Evolutionary conservation across 2,797 vertebrate species (phyloP).

Genomic region (Halcyon badia): DNA sequence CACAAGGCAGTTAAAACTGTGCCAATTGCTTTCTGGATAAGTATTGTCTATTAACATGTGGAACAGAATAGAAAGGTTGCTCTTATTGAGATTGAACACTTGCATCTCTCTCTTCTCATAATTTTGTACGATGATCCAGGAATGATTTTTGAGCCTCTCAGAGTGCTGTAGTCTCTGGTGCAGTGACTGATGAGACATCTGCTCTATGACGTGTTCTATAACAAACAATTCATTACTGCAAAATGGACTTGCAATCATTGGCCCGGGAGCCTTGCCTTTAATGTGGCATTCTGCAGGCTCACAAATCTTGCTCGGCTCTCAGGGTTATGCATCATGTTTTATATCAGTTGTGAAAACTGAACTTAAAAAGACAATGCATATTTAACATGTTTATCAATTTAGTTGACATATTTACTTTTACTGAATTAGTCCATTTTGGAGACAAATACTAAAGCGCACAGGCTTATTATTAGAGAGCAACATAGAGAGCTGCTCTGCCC

Average conservation of each 20-base stretch:
- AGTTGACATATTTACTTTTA: constrained; percentile 61
- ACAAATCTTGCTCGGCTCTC: not conserved
- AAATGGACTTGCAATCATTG: constrained; percentile 73
- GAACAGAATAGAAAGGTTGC: not conserved
- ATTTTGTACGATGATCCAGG: not conserved
- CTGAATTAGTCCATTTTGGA: constrained; percentile 36
- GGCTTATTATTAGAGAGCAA: constrained; percentile 45
- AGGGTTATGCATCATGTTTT: constrained; percentile 9
- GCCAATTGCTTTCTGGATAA: not conserved
- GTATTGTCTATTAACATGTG: not conserved
- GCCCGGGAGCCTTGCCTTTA: not conserved
- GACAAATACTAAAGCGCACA: constrained; percentile 11
- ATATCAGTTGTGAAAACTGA: constrained; percentile 50
- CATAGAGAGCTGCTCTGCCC: not conserved
- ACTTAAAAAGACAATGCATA: constrained; percentile 55
- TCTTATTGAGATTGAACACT: not conserved
- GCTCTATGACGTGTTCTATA: constrained; percentile 58
- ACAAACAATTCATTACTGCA: constrained; percentile 76
- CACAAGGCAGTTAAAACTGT: not conserved
- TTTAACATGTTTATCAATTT: constrained; percentile 38
- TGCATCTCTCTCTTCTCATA: not conserved
- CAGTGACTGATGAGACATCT: constrained; percentile 64
- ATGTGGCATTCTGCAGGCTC: not conserved
- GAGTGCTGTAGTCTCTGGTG: not conserved
- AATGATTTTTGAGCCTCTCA: not conserved